These are phyloP conservation scores for Erythrocercus mccallii DNA, from an alignment of 2,113 vertebrate species.

Conservation along the genomic window DNA sequence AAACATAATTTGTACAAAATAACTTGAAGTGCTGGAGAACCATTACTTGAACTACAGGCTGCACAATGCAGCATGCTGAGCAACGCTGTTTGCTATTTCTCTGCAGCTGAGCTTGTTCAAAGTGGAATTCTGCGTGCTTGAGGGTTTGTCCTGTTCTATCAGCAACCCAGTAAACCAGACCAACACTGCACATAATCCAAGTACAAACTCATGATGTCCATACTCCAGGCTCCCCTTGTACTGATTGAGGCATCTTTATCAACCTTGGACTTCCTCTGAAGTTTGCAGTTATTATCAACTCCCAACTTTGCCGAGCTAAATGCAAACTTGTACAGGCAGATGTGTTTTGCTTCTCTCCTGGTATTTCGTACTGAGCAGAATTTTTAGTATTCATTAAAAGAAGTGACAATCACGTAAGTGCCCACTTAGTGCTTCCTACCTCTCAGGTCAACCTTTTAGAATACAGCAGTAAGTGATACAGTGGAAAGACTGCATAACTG, in stretches of 20 bases:
- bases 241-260: background rate
- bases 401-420: conserved; percentile 53
- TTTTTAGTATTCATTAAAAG: conserved; percentile 52
- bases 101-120: background rate
- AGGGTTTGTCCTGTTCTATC: background rate
- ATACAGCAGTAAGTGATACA: conserved; percentile 40
- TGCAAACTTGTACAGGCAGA: background rate
- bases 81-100: background rate
- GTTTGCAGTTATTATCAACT: background rate
- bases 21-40: background rate
- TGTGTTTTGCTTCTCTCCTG: background rate
- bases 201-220: background rate
- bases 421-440: conserved; percentile 58
- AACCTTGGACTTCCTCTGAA: background rate
- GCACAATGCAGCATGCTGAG: background rate
- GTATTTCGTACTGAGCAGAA: background rate
- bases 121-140: background rate
- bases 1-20: conserved; percentile 21
- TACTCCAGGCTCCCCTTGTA: background rate
- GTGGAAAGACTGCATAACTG: conserved; percentile 36
- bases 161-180: background rate
- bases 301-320: background rate
- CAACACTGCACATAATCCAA: background rate
- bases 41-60: background rate
- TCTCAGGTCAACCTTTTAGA: conserved; percentile 50